A percentile compares a stretch with the other conserved stretches of the same genome.
These are phyloP conservation scores for Physocephala rufipes DNA, from an alignment of 2,888 invertebrate species.

Conservation along the genomic window DNA sequence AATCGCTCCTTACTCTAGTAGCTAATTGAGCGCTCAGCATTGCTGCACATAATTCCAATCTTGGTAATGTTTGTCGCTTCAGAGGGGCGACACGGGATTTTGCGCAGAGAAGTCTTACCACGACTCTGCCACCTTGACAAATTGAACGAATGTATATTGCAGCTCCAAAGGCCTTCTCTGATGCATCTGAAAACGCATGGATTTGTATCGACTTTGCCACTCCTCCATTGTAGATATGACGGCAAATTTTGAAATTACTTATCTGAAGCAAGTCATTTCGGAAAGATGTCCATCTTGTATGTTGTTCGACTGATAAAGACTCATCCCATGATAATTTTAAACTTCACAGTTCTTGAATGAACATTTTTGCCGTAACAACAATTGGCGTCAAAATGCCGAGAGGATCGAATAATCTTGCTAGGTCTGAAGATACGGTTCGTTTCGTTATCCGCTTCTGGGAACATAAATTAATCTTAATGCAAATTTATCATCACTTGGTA, in stretches of 20 bases:
- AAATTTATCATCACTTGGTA: background rate
- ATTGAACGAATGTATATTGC: no score
- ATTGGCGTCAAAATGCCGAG: constrained; percentile 36
- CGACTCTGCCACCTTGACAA: constrained; percentile 1
- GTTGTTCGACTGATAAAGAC: constrained; percentile 30
- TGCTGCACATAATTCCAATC: no score
- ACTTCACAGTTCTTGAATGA: constrained; percentile 40
- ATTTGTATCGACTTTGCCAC: constrained; percentile 16
- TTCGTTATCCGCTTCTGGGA: constrained; percentile 9
- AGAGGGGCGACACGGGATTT: no score
- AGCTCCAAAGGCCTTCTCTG: constrained; percentile 24
- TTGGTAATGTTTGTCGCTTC: background rate
- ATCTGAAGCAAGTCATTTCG: no score
- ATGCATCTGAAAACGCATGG: constrained; percentile 28
- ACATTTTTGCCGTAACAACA: constrained; percentile 37
- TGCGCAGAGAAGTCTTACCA: constrained; percentile 7
- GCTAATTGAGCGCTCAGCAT: no score
- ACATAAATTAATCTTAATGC: constrained; percentile 8
- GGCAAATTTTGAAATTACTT: no score
- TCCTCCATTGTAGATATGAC: constrained; percentile 27
- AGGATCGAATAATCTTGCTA: constrained; percentile 39
- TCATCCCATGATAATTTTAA: constrained; percentile 39
- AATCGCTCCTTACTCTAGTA: background rate
- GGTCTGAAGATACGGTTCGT: constrained; percentile 9
- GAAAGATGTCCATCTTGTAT: no score